Conservation (phyloP, 2,888 invertebrate species). For the Acanthosoma haemorrhoidale region DNA sequence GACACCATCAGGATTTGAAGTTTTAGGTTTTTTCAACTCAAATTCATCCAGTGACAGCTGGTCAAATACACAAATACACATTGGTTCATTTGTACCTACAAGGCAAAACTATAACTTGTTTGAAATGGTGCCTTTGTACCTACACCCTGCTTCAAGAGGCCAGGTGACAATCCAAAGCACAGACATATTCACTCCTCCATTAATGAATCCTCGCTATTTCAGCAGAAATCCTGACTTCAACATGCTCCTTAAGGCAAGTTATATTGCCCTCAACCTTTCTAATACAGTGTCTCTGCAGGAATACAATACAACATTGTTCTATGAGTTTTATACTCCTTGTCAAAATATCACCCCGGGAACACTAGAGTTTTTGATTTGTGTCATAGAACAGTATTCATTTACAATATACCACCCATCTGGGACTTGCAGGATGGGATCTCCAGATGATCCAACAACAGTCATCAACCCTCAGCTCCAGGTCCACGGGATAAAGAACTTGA, state of each 20-base stretch:
- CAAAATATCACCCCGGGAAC: constrained; percentile 34
- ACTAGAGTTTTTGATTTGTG: constrained; percentile 78
- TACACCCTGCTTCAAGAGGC: constrained; percentile 83
- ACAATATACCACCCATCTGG: constrained; percentile 67
- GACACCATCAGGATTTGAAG: constrained; percentile 4
- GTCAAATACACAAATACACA: constrained; percentile 81
- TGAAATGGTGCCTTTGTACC: constrained; percentile 49
- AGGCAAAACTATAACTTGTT: not conserved
- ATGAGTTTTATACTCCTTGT: constrained; percentile 38
- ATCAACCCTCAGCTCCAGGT: constrained; percentile 53
- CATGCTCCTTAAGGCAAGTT: constrained; percentile 73
- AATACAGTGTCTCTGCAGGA: constrained; percentile 58
- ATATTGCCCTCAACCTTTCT: constrained; percentile 65
- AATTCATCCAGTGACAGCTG: constrained; percentile 67
- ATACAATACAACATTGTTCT: constrained; percentile 58
- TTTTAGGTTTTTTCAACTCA: constrained; percentile 66
- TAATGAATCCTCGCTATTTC: constrained; percentile 76
- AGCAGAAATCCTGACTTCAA: constrained; percentile 73
- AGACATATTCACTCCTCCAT: constrained; percentile 79
- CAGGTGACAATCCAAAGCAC: constrained; percentile 74
- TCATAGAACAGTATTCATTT: constrained; percentile 70
- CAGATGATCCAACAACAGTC: constrained; percentile 53
- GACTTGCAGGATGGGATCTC: constrained; percentile 59
- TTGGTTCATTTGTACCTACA: constrained; percentile 51
- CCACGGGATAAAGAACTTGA: constrained; percentile 49